Percentiles rank a stretch among this genome's conserved stretches.
Conservation (phyloP, 2,113 vertebrate species). For the Sinocyclocheilus maitianheensis region DNA sequence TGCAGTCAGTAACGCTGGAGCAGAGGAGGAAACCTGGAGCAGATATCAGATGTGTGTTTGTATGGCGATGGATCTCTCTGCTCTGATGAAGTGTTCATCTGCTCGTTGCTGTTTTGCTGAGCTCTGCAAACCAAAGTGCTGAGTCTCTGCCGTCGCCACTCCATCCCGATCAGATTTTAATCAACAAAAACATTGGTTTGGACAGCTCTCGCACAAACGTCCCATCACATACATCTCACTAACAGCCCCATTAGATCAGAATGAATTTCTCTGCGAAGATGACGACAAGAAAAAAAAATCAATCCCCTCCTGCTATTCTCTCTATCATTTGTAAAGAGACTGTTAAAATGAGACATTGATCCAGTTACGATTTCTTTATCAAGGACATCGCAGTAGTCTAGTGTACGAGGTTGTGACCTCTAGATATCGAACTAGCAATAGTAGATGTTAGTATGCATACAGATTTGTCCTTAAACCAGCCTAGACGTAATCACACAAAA, state of each 20-base stretch:
- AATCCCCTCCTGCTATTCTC: background rate
- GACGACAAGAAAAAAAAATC: background rate
- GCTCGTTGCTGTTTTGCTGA: constrained; percentile 27
- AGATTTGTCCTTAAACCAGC: background rate
- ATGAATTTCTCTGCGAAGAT: background rate
- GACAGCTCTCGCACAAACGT: constrained; percentile 8
- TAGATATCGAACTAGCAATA: background rate
- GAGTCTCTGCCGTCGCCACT: background rate
- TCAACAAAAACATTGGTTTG: constrained; percentile 27
- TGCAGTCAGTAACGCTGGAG: too few relatives aligned
- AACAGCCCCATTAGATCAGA: constrained; percentile 31
- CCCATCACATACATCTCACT: background rate
- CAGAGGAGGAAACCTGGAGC: too few relatives aligned
- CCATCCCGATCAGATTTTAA: constrained; percentile 42
- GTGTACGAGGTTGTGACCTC: background rate
- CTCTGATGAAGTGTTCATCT: too few relatives aligned
- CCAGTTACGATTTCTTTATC: background rate
- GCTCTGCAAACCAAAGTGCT: constrained; percentile 17
- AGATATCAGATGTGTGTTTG: too few relatives aligned
- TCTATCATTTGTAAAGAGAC: background rate
- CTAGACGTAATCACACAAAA: background rate
- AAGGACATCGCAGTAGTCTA: background rate
- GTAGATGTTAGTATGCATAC: background rate
- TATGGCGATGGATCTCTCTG: too few relatives aligned
- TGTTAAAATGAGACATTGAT: constrained; percentile 17